Conservation (phyloP, 2,888 invertebrate species). For the Poecilobothrus nobilitatus region DNA sequence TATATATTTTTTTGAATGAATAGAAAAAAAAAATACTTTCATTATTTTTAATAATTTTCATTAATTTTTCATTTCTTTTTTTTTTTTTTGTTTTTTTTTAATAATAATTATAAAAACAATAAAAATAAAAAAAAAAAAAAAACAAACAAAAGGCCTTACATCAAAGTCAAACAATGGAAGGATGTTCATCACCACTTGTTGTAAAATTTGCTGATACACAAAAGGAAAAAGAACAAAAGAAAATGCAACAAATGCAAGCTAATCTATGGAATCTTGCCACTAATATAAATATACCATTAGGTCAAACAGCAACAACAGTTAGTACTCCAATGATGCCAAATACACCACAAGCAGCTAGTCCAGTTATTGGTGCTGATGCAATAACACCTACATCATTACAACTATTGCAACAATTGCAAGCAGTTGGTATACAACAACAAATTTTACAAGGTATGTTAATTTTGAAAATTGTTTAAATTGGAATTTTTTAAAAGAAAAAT, state of each 20-base stretch:
- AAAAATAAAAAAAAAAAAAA: too few species aligned
- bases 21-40: neutral
- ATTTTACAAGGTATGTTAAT: conserved; percentile 54
- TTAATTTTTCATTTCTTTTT: neutral
- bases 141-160: conserved; percentile 58
- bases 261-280: conserved; percentile 81
- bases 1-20: too few species aligned
- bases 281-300: conserved; percentile 46
- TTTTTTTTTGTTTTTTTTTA: neutral
- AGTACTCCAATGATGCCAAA: conserved; percentile 45
- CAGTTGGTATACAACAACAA: conserved; percentile 56
- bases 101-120: too few species aligned
- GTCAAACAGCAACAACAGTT: conserved; percentile 46
- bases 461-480: too few species aligned
- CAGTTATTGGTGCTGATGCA: conserved; percentile 44
- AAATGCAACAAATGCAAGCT: conserved; percentile 88
- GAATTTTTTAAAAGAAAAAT: too few species aligned
- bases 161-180: conserved; percentile 99
- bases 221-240: conserved; percentile 96
- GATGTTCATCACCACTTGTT: conserved; percentile 94
- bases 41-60: conserved; percentile 2
- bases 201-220: conserved; percentile 99
- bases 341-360: conserved; percentile 43
- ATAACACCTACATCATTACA: conserved; percentile 57
- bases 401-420: conserved; percentile 57